These are phyloP conservation scores for Cetoscarus ocellatus DNA, from an alignment of 2,797 vertebrate species.

Conservation along the genomic window DNA sequence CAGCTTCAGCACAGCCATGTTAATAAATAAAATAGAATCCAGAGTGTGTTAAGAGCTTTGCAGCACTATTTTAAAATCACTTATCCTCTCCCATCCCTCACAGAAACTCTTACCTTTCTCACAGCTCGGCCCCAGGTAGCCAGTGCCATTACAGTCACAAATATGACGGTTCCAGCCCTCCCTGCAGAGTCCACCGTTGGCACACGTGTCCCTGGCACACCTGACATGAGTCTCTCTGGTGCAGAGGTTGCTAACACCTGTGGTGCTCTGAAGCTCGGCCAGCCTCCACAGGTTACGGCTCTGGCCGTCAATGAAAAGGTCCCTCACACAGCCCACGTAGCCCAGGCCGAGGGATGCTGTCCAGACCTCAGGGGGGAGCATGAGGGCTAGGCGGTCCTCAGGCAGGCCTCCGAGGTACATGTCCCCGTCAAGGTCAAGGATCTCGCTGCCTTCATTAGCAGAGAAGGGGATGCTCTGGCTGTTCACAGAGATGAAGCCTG, in stretches of 20 bases:
- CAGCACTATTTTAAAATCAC: constrained; percentile 47
- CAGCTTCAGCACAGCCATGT: constrained; percentile 35
- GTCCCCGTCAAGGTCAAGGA: constrained; percentile 92
- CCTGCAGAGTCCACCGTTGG: constrained; percentile 88
- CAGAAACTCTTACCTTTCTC: constrained; percentile 87
- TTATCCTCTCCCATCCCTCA: constrained; percentile 25
- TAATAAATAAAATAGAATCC: constrained; percentile 71
- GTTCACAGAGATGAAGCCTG: constrained; percentile 93
- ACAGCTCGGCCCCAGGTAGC: constrained; percentile 90
- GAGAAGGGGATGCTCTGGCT: constrained; percentile 91
- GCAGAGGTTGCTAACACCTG: constrained; percentile 89
- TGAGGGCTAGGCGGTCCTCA: constrained; percentile 84
- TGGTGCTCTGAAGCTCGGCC: constrained; percentile 86
- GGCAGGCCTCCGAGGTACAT: constrained; percentile 95
- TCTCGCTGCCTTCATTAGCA: constrained; percentile 93
- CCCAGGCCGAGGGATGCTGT: constrained; percentile 90
- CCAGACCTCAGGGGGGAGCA: constrained; percentile 93
- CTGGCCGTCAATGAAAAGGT: constrained; percentile 94
- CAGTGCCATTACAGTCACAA: constrained; percentile 92
- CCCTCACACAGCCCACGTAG: constrained; percentile 94
- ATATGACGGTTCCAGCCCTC: constrained; percentile 97
- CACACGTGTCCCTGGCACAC: constrained; percentile 89
- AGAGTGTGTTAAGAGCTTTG: constrained; percentile 72
- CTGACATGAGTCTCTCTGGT: constrained; percentile 89
- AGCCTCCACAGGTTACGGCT: constrained; percentile 91